Conservation (phyloP, 1,140 invertebrate species). For the Drosophila jambulina region DNA sequence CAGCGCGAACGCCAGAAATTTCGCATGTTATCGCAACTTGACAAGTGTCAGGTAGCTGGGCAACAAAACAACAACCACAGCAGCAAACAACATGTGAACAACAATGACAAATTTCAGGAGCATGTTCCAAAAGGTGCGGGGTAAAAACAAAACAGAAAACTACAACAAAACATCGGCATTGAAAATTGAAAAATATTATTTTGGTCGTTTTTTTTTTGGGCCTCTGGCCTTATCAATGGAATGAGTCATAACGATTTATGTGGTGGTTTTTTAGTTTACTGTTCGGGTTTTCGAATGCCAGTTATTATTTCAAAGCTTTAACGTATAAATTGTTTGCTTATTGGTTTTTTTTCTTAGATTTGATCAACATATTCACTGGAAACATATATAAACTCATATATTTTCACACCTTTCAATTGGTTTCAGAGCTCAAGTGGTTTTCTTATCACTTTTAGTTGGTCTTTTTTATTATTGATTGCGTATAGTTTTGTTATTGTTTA, state of each 20-base stretch:
- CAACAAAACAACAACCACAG: conserved; percentile 27
- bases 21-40: conserved; percentile 79
- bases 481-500: background rate
- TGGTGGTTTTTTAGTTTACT: background rate
- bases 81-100: conserved; percentile 35
- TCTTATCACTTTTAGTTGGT: conserved; percentile 7
- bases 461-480: background rate
- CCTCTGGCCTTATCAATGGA: conserved; percentile 42
- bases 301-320: conserved; percentile 10
- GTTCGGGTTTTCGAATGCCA: background rate
- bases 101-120: conserved; percentile 65
- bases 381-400: background rate
- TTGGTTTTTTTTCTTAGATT: background rate
- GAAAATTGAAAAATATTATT: conserved; percentile 51
- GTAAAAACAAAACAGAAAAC: conserved; percentile 24
- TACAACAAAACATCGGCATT: conserved; percentile 48
- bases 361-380: background rate
- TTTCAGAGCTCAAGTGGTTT: conserved; percentile 12
- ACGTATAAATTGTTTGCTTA: background rate
- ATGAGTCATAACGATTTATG: conserved; percentile 26
- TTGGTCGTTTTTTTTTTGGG: conserved; percentile 43
- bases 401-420: conserved; percentile 3
- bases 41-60: conserved; percentile 70
- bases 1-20: conserved; percentile 52
- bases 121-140: conserved; percentile 50